Evolutionary conservation across 2,888 invertebrate genomes (phyloP).

Genomic region (Craniophora ligustri): DNA sequence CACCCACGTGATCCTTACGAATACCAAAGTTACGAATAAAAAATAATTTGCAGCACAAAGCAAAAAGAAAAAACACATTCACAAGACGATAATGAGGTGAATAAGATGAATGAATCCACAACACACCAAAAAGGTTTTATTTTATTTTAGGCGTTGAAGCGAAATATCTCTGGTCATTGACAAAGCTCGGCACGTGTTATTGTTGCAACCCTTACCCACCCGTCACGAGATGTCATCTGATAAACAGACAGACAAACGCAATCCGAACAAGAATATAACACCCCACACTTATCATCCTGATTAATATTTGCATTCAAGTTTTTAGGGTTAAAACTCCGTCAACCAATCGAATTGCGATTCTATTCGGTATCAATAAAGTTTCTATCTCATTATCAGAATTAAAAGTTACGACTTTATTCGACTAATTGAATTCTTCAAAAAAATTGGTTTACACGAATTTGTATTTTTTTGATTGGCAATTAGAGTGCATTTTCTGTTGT

Average conservation of each 20-base stretch:
- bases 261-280: constrained; percentile 58
- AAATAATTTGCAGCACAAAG: background rate
- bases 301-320: constrained; percentile 71
- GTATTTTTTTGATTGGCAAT: background rate
- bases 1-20: too few relatives aligned
- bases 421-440: constrained; percentile 35
- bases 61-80: background rate
- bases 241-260: constrained; percentile 66
- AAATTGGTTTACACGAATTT: constrained; percentile 6
- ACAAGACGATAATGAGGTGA: background rate
- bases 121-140: constrained; percentile 18
- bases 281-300: constrained; percentile 68
- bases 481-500: constrained; percentile 43
- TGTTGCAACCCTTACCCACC: constrained; percentile 60
- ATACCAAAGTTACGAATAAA: background rate
- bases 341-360: constrained; percentile 17
- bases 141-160: constrained; percentile 49
- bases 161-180: constrained; percentile 60
- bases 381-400: constrained; percentile 12
- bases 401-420: constrained; percentile 36
- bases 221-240: constrained; percentile 66
- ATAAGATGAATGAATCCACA: constrained; percentile 28
- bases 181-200: constrained; percentile 69
- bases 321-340: constrained; percentile 60
- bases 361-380: constrained; percentile 25